Evolutionary conservation across 2,797 vertebrate genomes (phyloP), one percentile per base, ranked within the genome.

Genomic region (Hippocampus kuda): DNA sequence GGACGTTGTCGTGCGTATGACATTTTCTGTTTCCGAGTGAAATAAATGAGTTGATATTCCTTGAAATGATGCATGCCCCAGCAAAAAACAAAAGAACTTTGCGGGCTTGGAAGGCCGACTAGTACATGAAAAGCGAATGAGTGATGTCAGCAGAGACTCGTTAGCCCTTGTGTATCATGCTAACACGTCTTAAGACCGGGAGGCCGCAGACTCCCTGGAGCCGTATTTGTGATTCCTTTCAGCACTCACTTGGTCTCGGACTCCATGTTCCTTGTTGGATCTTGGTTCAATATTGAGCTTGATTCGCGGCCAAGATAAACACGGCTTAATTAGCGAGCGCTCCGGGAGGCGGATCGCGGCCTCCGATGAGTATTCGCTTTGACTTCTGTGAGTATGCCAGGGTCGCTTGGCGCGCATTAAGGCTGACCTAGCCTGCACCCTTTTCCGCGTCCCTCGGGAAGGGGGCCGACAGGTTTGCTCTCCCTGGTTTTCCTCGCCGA

Each of bases 401-500:
- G 75, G 79, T 78, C 73, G 63, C 75, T 68, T 26, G 65, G 81
- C 80, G 80, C 79, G 80, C 81, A 85, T 65, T 74, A 71, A 53
- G 48, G 63, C 63, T 84, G 85, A 85, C 82, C 79, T 84, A 72
- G 63, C 74, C 76, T 70, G 68, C 70, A 85, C 79, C 72, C 75
- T 81, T 75, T 70, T 76, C 68, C 72, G 72, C 26, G 64, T 78
- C 70, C 75, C 73, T 67, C 74, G 70, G 73, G 73, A 75, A 80
- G 77, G 68, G 73, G 70, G 66, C 34, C 73, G 84, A 85, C 87
- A 81, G 73, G 84, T 86, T 88, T 87, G 81, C 85, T 83, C 78
- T 73, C 74, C 68, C 11, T 84, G 83, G 87, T 89, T 87, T 88
- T 85, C 75, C 86, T 88, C 87, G 86, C 86, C 79, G 72, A 71